These are phyloP conservation scores for Chaetodon auriga DNA, from an alignment of 2,113 vertebrate genomes.

Conservation along the genomic window DNA sequence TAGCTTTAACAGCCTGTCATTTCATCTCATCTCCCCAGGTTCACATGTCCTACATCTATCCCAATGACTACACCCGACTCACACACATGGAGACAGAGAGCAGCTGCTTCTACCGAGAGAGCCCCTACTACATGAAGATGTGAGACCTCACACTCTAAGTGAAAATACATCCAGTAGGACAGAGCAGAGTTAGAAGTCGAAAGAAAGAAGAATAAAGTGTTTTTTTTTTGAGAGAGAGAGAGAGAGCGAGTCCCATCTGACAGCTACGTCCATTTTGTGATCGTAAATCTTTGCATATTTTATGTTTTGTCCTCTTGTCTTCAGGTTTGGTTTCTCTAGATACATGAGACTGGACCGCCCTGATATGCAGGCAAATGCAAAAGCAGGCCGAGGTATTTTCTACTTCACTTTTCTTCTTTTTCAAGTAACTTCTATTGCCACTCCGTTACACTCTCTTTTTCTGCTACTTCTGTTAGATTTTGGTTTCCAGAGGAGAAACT, in stretches of 20 bases:
- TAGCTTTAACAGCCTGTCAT: constrained; percentile 22
- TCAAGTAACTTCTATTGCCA: not conserved
- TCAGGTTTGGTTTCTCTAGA: constrained; percentile 74
- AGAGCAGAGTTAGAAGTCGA: not conserved
- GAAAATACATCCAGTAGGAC: not conserved
- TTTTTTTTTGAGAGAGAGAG: not conserved
- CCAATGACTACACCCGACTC: constrained; percentile 94
- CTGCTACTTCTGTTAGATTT: constrained; percentile 53
- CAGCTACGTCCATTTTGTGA: not conserved
- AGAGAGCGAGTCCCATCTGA: not conserved
- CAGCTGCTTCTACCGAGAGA: constrained; percentile 92
- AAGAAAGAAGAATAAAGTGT: not conserved
- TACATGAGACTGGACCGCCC: constrained; percentile 75
- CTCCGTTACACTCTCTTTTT: not conserved
- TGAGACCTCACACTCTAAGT: constrained; percentile 60
- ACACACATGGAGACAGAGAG: constrained; percentile 94
- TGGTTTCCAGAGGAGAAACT: constrained; percentile 38
- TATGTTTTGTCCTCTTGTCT: constrained; percentile 17
- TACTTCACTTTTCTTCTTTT: not conserved
- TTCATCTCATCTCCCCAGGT: constrained; percentile 82
- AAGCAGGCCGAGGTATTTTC: constrained; percentile 49
- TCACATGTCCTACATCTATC: constrained; percentile 92
- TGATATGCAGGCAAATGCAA: not conserved
- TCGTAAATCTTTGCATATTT: not conserved
- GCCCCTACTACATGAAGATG: constrained; percentile 84